phyloP scores from a whole-genome alignment of 2,113 vertebrate species.

The Crotalus horridus region DNA sequence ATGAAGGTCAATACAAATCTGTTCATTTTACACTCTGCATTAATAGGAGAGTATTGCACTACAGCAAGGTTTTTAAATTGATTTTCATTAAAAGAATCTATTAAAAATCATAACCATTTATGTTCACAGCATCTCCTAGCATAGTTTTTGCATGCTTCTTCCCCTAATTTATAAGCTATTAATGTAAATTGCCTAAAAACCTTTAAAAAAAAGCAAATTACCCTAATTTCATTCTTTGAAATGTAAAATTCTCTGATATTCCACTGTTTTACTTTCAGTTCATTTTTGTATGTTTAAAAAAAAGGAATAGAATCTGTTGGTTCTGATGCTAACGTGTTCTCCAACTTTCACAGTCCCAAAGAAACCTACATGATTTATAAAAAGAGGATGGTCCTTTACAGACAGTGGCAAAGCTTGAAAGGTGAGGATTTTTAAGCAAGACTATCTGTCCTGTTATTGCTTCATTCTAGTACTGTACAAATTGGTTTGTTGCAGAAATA shows the following conservation, averaged over 20 bases:
- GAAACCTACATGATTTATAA: not conserved
- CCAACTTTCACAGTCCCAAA: not conserved
- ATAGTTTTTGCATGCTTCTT: not conserved
- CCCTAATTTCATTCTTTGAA: not conserved
- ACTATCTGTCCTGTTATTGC: not conserved
- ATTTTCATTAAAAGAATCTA: not conserved
- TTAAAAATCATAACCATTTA: not conserved
- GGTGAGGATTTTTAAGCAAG: not conserved
- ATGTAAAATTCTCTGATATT: not conserved
- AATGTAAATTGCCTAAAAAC: not conserved
- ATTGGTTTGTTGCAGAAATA: not conserved
- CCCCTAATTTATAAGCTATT: not conserved
- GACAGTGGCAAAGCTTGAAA: not conserved
- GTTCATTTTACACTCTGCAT: not conserved
- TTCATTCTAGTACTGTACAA: not conserved
- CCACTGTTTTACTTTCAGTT: not conserved
- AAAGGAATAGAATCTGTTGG: not conserved
- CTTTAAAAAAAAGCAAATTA: not conserved
- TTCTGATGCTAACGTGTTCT: not conserved
- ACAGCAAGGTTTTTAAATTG: not conserved
- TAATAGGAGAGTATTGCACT: not conserved
- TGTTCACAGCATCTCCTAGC: not conserved
- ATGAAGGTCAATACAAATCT: not conserved
- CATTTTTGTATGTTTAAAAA: not conserved
- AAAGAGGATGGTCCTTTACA: not conserved